These are phyloP conservation scores for Bradypodion ventrale DNA, from an alignment of 2,797 vertebrate genomes.

Conservation along the genomic window DNA sequence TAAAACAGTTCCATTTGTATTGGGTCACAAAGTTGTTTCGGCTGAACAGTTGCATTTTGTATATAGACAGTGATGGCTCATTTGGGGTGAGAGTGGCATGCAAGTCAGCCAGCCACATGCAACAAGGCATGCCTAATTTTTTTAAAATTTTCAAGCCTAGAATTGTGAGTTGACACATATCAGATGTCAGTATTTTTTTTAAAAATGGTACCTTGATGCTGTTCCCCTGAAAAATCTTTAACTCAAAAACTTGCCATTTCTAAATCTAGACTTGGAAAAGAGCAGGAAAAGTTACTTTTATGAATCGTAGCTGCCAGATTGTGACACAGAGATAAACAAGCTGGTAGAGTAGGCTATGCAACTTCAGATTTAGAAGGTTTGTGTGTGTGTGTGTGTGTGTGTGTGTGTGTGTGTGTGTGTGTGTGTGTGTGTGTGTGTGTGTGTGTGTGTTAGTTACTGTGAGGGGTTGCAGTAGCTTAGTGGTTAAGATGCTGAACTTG, in stretches of 20 bases:
- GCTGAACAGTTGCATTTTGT: slow-evolving; percentile 58
- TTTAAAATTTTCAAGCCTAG: slow-evolving; percentile 43
- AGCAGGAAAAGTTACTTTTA: background rate
- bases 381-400: too few species aligned
- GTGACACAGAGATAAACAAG: background rate
- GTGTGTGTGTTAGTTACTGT: too few species aligned
- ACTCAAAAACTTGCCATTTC: slow-evolving; percentile 27
- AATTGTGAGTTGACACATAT: slow-evolving; percentile 19
- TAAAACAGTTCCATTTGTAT: slow-evolving; percentile 49
- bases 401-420: too few species aligned
- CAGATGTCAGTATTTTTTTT: slow-evolving; percentile 46
- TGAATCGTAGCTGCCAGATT: background rate
- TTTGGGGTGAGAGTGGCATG: slow-evolving; percentile 19
- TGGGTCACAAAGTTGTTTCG: slow-evolving; percentile 44
- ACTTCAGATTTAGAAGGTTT: too few species aligned
- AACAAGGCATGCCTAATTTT: slow-evolving; percentile 55
- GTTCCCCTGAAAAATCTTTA: background rate
- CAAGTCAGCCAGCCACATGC: slow-evolving; percentile 54
- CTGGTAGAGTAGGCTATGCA: too few species aligned
- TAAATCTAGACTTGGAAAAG: background rate
- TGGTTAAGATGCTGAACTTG: too few species aligned
- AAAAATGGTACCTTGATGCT: background rate
- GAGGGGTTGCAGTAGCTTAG: too few species aligned
- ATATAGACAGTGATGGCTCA: slow-evolving; percentile 59
- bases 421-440: too few species aligned